Evolutionary conservation across 2,888 invertebrate genomes (phyloP).

Genomic region (Nezara viridula): DNA sequence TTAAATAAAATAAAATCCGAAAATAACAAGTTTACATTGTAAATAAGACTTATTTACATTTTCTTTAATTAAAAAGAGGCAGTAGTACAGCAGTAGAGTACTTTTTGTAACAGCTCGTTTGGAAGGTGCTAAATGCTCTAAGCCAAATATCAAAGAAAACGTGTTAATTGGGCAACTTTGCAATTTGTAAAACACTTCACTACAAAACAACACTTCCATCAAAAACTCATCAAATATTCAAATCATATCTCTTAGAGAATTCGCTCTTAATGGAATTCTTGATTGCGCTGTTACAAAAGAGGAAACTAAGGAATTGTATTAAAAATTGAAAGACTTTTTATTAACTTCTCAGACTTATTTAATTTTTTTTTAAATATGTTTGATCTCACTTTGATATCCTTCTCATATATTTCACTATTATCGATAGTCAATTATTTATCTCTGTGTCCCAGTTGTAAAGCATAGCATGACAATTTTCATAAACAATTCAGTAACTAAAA

Average conservation of each 20-base stretch:
- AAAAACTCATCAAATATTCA: background rate
- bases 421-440: too few species aligned
- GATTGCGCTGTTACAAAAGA: background rate
- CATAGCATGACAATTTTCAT: too few species aligned
- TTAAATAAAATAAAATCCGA: too few species aligned
- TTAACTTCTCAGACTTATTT: background rate
- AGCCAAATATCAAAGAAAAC: background rate
- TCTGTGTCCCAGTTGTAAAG: too few species aligned
- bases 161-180: background rate
- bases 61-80: background rate
- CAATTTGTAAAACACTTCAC: background rate
- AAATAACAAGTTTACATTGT: too few species aligned
- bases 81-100: background rate
- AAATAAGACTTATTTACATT: background rate
- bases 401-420: too few species aligned
- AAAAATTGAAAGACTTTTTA: background rate
- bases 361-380: too few species aligned
- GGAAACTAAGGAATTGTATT: background rate
- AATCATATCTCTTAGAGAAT: background rate
- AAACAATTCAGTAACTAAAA: too few species aligned
- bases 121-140: background rate
- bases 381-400: too few species aligned
- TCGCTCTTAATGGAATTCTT: background rate
- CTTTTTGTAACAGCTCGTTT: background rate
- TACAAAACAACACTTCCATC: background rate